Conservation (phyloP, 2,113 vertebrate genomes). For the Propithecus coquereli region DNA sequence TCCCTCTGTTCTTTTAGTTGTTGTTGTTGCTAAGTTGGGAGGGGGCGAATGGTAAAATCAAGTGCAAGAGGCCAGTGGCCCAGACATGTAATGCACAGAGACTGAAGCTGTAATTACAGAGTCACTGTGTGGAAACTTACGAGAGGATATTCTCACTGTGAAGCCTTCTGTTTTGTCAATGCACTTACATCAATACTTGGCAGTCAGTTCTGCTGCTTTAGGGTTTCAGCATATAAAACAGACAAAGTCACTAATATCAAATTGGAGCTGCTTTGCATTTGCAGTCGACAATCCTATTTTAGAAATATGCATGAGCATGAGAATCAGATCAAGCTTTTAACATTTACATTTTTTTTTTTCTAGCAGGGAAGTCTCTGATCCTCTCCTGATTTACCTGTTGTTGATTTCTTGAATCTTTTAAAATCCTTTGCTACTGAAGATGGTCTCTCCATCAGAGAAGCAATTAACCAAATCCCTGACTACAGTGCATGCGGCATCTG, state of each 20-base stretch:
- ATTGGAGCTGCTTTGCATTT: slow-evolving; percentile 78
- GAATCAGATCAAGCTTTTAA: slow-evolving; percentile 80
- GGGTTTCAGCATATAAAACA: slow-evolving; percentile 78
- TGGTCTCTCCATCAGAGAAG: slow-evolving; percentile 74
- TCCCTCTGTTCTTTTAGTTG: background rate
- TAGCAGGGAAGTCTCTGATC: slow-evolving; percentile 74
- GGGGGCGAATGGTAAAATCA: background rate
- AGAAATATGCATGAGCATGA: slow-evolving; percentile 77
- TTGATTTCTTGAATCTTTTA: slow-evolving; percentile 75
- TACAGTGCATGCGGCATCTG: slow-evolving; percentile 65
- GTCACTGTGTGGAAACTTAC: slow-evolving; percentile 53
- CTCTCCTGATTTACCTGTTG: slow-evolving; percentile 82
- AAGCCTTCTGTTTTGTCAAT: slow-evolving; percentile 80
- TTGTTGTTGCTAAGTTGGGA: background rate
- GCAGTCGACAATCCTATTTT: slow-evolving; percentile 80
- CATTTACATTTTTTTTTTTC: slow-evolving; percentile 75
- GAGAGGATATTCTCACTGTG: slow-evolving; percentile 75
- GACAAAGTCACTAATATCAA: slow-evolving; percentile 77
- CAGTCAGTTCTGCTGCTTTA: slow-evolving; percentile 77
- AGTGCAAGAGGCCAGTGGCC: background rate
- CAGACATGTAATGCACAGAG: slow-evolving; percentile 49
- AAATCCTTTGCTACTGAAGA: slow-evolving; percentile 75
- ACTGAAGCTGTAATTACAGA: slow-evolving; percentile 74
- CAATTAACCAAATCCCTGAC: slow-evolving; percentile 80
- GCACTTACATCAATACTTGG: slow-evolving; percentile 81